Base-by-base conservation (phyloP, 2,113 vertebrate genomes). In the Sakesphorus luctuosus region DNA sequence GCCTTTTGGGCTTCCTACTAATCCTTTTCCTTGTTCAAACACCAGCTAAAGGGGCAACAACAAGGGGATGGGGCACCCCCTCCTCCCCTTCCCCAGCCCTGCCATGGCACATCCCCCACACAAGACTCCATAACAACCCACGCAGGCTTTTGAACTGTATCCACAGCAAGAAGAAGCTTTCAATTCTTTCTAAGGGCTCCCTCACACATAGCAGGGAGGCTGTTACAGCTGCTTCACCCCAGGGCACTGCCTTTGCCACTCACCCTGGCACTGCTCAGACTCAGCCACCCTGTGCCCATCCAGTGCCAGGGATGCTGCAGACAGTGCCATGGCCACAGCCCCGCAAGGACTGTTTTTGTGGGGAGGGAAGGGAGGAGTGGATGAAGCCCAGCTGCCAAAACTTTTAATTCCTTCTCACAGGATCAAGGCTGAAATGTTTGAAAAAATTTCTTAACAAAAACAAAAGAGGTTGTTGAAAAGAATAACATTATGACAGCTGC, bases 401-500 rank as follows among this genome's bases (percentile, higher is more conserved):
- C 89, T 76, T 85, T 49, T 94, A 89, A 94, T 94, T 92, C 92
- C 94, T 94, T 92, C 95, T 96, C 91, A 79, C 66, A 97, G 89
- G 71, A 96, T 90, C 84, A 82, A 82, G 76, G 77, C 73, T 90
- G 94, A 96, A 94, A 90, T 55, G 83, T 95, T 91, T 91, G 83
- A 94, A 96, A 84, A 73, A 18, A 84, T 92, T 95, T 88, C 95
- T 95, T 94, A 83, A 82, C 52, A 75, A 96, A 94, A 96, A 91
- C 93, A 96, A 74, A 83, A 94, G 82, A 93, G 92, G 73, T 66
- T 73, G 95, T 43, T 82, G 94, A 94, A 96, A 93, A 96, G 94
- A 97, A 96, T 77, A 96, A 96, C 95, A 94, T 96, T 96, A 92
- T 97, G 97, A 96, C 94, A 97, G 97, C 96, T 97, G 96, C 89